Evolutionary conservation across 2,797 vertebrate genomes (phyloP).

Genomic region (Scolopax rusticola): DNA sequence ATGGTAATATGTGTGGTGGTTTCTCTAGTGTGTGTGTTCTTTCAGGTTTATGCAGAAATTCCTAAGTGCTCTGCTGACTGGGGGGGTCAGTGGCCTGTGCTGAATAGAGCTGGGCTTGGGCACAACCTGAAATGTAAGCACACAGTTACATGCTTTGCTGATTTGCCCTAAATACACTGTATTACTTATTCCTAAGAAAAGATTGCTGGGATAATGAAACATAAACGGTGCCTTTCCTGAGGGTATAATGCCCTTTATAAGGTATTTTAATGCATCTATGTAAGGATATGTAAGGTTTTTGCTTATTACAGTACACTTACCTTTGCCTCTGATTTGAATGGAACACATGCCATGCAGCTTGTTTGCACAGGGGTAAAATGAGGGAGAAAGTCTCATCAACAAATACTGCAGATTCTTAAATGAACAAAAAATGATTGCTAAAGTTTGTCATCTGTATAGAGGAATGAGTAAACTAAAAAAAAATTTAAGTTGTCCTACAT

Average conservation of each 20-base stretch:
- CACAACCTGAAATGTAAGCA: neutral
- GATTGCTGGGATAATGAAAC: neutral
- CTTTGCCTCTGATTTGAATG: neutral
- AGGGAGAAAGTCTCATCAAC: neutral
- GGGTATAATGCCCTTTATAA: neutral
- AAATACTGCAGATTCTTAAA: neutral
- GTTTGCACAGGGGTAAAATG: neutral
- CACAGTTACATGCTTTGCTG: neutral
- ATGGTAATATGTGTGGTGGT: neutral
- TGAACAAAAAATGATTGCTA: neutral
- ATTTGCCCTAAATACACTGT: neutral
- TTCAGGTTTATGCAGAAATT: neutral
- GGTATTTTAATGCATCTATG: neutral
- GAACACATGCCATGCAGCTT: neutral
- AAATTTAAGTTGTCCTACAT: rapidly evolving
- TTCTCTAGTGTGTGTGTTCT: neutral
- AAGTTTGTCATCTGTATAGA: neutral
- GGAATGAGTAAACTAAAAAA: neutral
- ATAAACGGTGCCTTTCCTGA: neutral
- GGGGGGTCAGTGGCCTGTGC: neutral
- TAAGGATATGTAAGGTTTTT: neutral
- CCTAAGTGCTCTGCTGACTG: neutral
- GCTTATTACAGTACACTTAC: neutral
- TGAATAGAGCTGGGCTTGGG: neutral
- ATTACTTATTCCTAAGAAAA: neutral